Percentiles rank a stretch among this genome's conserved stretches.
Conservation (phyloP, 2,888 invertebrate genomes). For the Cacoxenus indagator region DNA sequence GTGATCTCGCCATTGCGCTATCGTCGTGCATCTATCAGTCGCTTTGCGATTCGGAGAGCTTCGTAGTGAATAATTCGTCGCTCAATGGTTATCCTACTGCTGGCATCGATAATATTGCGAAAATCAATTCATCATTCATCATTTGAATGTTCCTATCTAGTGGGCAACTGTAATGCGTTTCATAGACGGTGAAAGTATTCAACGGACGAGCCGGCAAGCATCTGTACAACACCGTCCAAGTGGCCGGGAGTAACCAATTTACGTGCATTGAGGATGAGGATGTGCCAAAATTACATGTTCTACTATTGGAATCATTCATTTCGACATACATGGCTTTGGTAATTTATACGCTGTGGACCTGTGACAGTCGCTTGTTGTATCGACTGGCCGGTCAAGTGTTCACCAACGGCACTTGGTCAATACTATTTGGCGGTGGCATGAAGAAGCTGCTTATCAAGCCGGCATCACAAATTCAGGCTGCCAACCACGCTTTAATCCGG, state of each 20-base stretch:
- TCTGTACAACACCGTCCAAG: slow-evolving; percentile 86
- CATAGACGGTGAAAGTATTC: slow-evolving; percentile 76
- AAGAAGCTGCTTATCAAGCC: slow-evolving; percentile 84
- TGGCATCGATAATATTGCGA: slow-evolving; percentile 71
- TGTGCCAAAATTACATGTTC: slow-evolving; percentile 89
- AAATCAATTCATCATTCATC: slow-evolving; percentile 70
- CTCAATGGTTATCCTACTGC: slow-evolving; percentile 69
- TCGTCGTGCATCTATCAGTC: slow-evolving; percentile 99
- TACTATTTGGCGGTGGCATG: slow-evolving; percentile 91
- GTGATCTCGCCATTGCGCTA: slow-evolving; percentile 94
- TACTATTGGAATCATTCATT: slow-evolving; percentile 93
- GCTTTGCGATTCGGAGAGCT: slow-evolving; percentile 89
- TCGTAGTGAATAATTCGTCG: slow-evolving; percentile 74
- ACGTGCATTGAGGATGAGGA: slow-evolving; percentile 94
- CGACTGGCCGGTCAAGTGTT: slow-evolving; percentile 88
- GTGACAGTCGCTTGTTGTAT: slow-evolving; percentile 93
- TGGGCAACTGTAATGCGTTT: slow-evolving; percentile 72
- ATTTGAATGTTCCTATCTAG: slow-evolving; percentile 74
- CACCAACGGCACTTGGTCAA: slow-evolving; percentile 83
- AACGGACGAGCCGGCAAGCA: slow-evolving; percentile 81
- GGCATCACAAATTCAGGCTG: slow-evolving; percentile 44
- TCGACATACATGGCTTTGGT: slow-evolving; percentile 93
- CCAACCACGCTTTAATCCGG: too few species aligned
- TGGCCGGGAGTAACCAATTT: slow-evolving; percentile 97
- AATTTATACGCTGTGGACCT: slow-evolving; percentile 91